Base-by-base conservation (phyloP, 2,797 vertebrate species). In the Mormyrus proboscirostris region DNA sequence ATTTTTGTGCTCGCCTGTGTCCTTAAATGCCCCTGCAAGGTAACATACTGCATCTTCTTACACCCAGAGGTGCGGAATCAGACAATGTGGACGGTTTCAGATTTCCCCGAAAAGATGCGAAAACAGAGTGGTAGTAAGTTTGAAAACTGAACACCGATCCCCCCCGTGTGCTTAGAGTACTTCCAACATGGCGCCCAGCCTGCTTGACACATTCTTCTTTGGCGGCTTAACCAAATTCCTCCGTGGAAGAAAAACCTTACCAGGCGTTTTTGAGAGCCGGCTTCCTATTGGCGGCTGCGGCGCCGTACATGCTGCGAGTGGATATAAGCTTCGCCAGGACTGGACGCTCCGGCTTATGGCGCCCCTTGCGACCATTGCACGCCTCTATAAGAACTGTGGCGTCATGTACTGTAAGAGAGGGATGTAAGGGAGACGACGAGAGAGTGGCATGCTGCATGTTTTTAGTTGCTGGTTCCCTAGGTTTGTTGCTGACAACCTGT, bases 151-250 rank as follows among this genome's bases (percentile, higher is more conserved):
- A 91, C 91, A 92, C 82, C 89, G 90, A 92, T 91, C 89, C 91
- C 90, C 65, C 65, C 69, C 4, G 69, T 88, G n/a, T 44, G 88
- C 25, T 87, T 88, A 85, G 79, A 91, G 91, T 89, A 76, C 92
- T 93, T 93, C 94, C 95, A 96, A 96, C 93, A 96, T 96, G 96
- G 95, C 96, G 95, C 94, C 95, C 94, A 94, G 94, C 92, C 92
- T 94, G 92, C 92, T 90, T 94, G 93, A 95, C 94, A 95, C 92
- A 92, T 94, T 94, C 93, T 94, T 94, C 91, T 94, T 94, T 92
- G 93, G 94, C 93, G 93, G 93, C 92, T 95, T 95, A 94, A 91
- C 94, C 94, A 94, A 94, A 96, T 95, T 95, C 92, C 93, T 93
- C 92, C 91, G 86, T 91, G 87, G 88, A 90, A 92, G 90, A 88